Conservation (phyloP, 2,113 vertebrate genomes). For the Nesoenas mayeri region DNA sequence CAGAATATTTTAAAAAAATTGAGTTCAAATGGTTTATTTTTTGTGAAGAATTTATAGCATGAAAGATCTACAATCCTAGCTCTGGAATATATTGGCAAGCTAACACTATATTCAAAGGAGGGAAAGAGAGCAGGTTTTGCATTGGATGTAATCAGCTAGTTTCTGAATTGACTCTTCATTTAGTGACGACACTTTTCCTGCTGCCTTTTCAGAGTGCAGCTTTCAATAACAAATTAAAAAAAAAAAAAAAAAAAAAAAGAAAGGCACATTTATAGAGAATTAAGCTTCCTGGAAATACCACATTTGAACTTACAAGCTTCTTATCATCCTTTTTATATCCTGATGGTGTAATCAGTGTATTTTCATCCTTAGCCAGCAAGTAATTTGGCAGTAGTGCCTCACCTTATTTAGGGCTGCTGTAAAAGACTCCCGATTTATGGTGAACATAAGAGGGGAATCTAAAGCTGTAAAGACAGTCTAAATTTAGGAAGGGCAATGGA, state of each 20-base stretch:
- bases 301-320: slow-evolving; percentile 25
- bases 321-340: slow-evolving; percentile 46
- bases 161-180: not conserved
- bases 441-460: not conserved
- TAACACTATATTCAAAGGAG: not conserved
- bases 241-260: not conserved
- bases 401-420: slow-evolving; percentile 7
- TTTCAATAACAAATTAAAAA: not conserved
- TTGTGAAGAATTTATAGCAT: not conserved
- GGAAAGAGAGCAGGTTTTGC: not conserved
- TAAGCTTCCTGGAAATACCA: slow-evolving; percentile 39
- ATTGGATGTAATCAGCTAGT: not conserved
- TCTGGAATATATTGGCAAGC: not conserved
- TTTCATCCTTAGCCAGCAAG: not conserved
- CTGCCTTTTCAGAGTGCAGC: not conserved
- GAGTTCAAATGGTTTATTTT: not conserved
- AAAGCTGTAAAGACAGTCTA: slow-evolving; percentile 8
- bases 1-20: not conserved
- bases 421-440: not conserved
- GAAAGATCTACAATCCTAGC: not conserved
- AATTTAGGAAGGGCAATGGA: slow-evolving; percentile 35
- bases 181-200: not conserved
- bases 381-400: not conserved
- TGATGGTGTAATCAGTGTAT: not conserved
- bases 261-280: not conserved